Conservation (phyloP, 2,888 invertebrate genomes). For the Lepidochrysops patricia region DNA sequence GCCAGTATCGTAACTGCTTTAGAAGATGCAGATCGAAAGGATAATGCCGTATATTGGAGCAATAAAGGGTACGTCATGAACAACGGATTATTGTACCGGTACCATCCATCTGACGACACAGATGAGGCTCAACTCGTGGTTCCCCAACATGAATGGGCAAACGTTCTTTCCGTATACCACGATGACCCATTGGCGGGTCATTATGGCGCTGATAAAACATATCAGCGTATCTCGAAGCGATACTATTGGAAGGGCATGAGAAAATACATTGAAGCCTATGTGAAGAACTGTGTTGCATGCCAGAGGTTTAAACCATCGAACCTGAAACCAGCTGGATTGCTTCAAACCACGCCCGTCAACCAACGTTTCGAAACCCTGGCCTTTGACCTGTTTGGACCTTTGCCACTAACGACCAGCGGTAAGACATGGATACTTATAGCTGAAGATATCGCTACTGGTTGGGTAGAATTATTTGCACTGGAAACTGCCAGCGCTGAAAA, state of each 20-base stretch:
- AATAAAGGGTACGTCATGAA: conserved; percentile 27
- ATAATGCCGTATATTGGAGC: no score
- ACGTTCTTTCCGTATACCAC: conserved; percentile 24
- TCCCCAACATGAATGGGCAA: conserved; percentile 25
- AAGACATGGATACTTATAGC: conserved; percentile 23
- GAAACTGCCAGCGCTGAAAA: conserved; percentile 30
- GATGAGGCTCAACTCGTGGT: conserved; percentile 28
- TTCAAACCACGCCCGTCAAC: conserved; percentile 22
- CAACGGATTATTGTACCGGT: conserved; percentile 27
- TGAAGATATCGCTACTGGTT: conserved; percentile 26
- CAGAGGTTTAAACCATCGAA: conserved; percentile 23
- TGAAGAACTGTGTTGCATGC: conserved; percentile 19
- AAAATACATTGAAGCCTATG: conserved; percentile 15
- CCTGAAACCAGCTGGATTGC: conserved; percentile 21
- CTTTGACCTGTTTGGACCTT: conserved; percentile 25
- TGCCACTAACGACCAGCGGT: conserved; percentile 14
- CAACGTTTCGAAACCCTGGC: conserved; percentile 22
- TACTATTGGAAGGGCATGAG: conserved; percentile 25
- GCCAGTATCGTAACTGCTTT: no score
- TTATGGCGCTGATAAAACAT: conserved; percentile 24
- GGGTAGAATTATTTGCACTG: conserved; percentile 37
- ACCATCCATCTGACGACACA: conserved; percentile 17
- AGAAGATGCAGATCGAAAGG: no score
- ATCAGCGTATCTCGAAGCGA: conserved; percentile 15
- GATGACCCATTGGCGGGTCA: conserved; percentile 28